Evolutionary conservation across 2,797 vertebrate genomes (phyloP).

Genomic region (Peromyscus eremicus): DNA sequence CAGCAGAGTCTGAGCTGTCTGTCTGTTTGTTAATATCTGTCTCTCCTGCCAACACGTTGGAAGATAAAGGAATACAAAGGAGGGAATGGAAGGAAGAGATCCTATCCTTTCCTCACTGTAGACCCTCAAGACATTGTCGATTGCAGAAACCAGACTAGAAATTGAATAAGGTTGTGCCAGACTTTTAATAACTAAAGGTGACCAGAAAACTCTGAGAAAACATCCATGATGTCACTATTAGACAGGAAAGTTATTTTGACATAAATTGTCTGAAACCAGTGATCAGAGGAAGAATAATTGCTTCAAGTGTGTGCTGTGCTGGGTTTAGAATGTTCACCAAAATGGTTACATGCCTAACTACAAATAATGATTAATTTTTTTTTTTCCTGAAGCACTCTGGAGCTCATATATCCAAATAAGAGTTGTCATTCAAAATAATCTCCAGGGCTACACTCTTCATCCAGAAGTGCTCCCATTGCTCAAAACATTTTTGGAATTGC

Average conservation of each 20-base stretch:
- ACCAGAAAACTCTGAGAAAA: conserved; percentile 1
- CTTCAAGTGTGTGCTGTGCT: background rate
- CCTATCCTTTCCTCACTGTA: background rate
- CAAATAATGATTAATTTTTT: conserved; percentile 74
- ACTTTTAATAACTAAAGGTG: conserved; percentile 32
- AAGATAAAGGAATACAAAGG: background rate
- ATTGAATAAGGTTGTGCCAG: background rate
- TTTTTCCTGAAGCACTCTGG: conserved; percentile 57
- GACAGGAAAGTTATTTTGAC: conserved; percentile 28
- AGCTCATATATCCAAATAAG: conserved; percentile 55
- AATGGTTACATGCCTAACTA: conserved; percentile 68
- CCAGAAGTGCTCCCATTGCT: conserved; percentile 29
- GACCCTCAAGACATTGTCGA: background rate
- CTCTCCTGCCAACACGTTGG: background rate
- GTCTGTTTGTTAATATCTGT: background rate
- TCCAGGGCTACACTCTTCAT: conserved; percentile 55
- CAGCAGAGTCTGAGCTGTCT: background rate
- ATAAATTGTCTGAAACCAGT: background rate
- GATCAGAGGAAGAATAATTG: conserved; percentile 63
- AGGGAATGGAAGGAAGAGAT: background rate
- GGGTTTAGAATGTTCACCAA: conserved; percentile 60
- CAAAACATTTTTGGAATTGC: conserved; percentile 68
- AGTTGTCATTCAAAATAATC: conserved; percentile 64
- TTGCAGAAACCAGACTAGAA: background rate
- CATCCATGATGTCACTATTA: background rate